A percentile compares a stretch with the other conserved stretches of the same genome.
Evolutionary conservation across 2,113 vertebrate genomes (phyloP).

Genomic region (Phoenicopterus ruber): DNA sequence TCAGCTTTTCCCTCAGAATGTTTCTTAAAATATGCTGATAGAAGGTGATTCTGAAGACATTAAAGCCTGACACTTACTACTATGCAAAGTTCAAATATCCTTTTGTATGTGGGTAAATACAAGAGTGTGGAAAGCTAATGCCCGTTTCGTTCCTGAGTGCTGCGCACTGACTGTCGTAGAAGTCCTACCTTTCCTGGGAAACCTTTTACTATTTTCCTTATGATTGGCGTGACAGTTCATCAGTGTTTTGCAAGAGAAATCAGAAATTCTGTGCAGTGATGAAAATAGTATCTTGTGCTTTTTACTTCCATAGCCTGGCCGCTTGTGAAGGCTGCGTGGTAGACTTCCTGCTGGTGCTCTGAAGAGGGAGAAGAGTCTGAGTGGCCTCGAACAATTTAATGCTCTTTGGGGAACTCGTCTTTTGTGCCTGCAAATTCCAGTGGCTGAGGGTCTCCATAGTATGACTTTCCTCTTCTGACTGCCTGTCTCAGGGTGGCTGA

Average conservation of each 20-base stretch:
- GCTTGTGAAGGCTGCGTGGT: neutral
- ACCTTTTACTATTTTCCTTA: neutral
- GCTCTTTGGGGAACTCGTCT: neutral
- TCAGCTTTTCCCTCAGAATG: neutral
- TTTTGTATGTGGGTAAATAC: neutral
- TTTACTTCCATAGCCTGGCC: neutral
- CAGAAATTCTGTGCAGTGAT: neutral
- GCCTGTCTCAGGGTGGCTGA: neutral
- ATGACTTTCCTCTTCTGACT: neutral
- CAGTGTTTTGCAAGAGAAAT: neutral
- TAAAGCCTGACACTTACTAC: neutral
- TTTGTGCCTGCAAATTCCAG: neutral
- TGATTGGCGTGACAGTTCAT: neutral
- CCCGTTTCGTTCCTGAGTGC: neutral
- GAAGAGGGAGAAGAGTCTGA: neutral
- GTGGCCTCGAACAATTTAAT: neutral
- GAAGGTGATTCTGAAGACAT: neutral
- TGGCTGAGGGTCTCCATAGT: neutral
- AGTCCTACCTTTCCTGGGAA: neutral
- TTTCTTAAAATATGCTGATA: neutral
- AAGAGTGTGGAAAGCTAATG: neutral
- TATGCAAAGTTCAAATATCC: neutral
- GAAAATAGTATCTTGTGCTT: neutral
- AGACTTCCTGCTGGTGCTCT: neutral
- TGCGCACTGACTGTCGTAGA: fast-evolving